Evolutionary conservation across 2,797 vertebrate species (phyloP).

Genomic region (Ctenosaura bakeri): DNA sequence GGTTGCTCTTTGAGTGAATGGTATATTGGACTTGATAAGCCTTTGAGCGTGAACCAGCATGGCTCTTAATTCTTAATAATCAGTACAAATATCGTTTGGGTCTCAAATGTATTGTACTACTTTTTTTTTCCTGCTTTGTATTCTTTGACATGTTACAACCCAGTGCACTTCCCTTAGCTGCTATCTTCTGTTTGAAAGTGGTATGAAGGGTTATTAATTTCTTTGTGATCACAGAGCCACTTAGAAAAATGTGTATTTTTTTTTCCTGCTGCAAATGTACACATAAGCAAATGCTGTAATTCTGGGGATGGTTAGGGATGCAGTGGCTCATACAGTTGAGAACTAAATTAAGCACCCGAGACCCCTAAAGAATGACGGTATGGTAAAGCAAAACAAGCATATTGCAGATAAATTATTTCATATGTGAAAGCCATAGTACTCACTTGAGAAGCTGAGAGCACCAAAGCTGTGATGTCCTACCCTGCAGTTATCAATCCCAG

Average conservation of each 20-base stretch:
- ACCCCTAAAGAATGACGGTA: not conserved
- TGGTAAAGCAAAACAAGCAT: not conserved
- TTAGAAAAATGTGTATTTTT: not conserved
- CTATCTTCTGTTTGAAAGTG: not conserved
- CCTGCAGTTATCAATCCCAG: constrained; percentile 4
- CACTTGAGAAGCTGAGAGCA: constrained; percentile 1
- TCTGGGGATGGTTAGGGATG: not conserved
- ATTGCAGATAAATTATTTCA: not conserved
- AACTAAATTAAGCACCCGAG: constrained; percentile 25
- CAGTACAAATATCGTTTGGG: not conserved
- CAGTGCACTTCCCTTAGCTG: not conserved
- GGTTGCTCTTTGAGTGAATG: not conserved
- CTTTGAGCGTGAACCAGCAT: not conserved
- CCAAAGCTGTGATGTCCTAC: not conserved
- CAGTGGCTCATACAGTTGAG: not conserved
- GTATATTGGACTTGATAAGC: not conserved
- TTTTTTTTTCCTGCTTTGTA: not conserved
- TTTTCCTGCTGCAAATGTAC: not conserved
- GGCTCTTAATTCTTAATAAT: not conserved
- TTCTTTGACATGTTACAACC: not conserved
- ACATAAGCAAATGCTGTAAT: not conserved
- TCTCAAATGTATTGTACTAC: not conserved
- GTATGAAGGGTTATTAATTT: not conserved
- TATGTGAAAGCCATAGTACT: not conserved
- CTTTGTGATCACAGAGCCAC: not conserved